A percentile compares a stretch with the other conserved stretches of the same genome.
Conservation (phyloP, 2,888 invertebrate genomes). For the Agriopis aurantiaria region DNA sequence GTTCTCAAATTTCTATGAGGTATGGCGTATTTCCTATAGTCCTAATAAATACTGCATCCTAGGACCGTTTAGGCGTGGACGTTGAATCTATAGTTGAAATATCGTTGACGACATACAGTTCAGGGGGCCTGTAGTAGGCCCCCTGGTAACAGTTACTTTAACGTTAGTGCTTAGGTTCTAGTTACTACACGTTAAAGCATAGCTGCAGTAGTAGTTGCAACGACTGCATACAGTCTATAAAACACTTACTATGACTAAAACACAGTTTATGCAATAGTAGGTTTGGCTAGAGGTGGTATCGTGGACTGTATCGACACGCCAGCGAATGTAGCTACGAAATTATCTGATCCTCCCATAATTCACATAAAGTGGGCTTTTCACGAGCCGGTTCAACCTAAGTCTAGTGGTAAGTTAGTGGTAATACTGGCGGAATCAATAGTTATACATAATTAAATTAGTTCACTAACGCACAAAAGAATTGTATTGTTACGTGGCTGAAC, state of each 20-base stretch:
- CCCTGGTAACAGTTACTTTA: background rate
- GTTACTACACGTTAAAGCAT: background rate
- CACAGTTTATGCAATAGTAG: constrained; percentile 19
- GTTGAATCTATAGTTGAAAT: too few relatives aligned
- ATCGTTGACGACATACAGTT: too few relatives aligned
- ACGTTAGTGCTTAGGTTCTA: background rate
- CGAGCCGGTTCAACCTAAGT: constrained; percentile 15
- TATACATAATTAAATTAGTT: constrained; percentile 1
- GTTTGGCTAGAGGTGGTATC: constrained; percentile 63
- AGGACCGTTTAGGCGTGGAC: too few relatives aligned
- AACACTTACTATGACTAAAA: constrained; percentile 11
- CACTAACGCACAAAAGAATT: background rate
- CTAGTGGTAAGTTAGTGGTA: constrained; percentile 20
- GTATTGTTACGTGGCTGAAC: too few relatives aligned
- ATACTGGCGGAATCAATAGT: constrained; percentile 4
- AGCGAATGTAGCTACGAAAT: constrained; percentile 69
- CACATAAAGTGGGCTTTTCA: constrained; percentile 60
- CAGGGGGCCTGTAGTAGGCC: background rate
- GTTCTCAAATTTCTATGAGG: too few relatives aligned
- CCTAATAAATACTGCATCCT: too few relatives aligned
- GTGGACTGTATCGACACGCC: constrained; percentile 69
- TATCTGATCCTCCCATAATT: constrained; percentile 84
- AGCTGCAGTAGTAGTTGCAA: background rate
- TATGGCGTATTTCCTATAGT: too few relatives aligned
- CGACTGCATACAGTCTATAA: background rate